Evolutionary conservation across 2,888 invertebrate genomes (phyloP).

Genomic region (Tetranychus truncatus): DNA sequence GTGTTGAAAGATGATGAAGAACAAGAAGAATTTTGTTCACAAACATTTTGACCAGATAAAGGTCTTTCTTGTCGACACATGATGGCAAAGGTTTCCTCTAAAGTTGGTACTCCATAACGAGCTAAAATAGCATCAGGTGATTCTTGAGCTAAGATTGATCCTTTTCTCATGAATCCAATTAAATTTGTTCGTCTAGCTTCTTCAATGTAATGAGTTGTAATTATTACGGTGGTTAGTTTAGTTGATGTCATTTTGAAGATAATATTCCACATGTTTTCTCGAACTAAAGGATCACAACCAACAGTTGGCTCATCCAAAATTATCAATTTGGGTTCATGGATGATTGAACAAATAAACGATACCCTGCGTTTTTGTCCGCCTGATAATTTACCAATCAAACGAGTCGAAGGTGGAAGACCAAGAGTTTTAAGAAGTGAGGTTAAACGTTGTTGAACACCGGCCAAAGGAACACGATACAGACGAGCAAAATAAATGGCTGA

Average conservation of each 20-base stretch:
- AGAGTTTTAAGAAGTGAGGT: constrained; percentile 31
- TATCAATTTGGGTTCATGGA: constrained; percentile 8
- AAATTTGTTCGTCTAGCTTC: constrained; percentile 5
- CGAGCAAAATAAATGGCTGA: constrained; percentile 34
- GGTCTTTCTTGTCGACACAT: background rate
- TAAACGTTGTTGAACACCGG: constrained; percentile 28
- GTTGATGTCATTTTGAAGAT: constrained; percentile 15
- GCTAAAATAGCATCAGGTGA: background rate
- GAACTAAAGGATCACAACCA: constrained; percentile 7
- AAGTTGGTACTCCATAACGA: background rate
- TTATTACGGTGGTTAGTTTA: constrained; percentile 11
- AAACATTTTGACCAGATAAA: background rate
- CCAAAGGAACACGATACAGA: constrained; percentile 31
- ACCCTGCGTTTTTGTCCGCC: constrained; percentile 6
- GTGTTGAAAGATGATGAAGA: background rate
- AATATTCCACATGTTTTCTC: constrained; percentile 17
- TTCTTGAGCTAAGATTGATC: background rate
- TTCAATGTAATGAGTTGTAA: constrained; percentile 14
- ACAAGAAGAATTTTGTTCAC: background rate
- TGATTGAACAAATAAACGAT: constrained; percentile 7
- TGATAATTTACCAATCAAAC: constrained; percentile 3
- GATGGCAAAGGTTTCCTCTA: constrained; percentile 10
- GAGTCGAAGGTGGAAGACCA: constrained; percentile 1
- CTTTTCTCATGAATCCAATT: constrained; percentile 13
- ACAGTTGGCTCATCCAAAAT: constrained; percentile 11